Evolutionary conservation across 2,797 vertebrate genomes (phyloP), one percentile per base, ranked within the genome.

Genomic region (Siniperca undulata): DNA sequence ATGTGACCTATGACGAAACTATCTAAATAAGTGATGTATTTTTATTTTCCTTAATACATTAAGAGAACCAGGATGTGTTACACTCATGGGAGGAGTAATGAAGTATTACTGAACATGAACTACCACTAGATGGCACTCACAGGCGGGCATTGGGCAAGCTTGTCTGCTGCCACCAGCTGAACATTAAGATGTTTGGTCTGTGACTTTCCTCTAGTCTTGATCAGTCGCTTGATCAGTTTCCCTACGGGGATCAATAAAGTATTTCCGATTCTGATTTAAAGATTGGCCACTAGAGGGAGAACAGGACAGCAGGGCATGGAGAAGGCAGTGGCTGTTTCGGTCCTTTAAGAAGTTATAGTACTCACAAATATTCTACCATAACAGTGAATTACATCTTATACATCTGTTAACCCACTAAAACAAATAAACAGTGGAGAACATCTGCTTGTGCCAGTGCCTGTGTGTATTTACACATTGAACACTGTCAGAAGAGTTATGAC

Each of bases 111-210:
- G 19, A 67, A 53, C 30, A 27, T 2, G 1, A 58, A 68, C 7
- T 12, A 27, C 3, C 27, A 86, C 72, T 84, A 88, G 87, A 89
- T 82, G 84, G 72, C 70, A 74, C 91, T 98, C 95, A 99, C 98
- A 0, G 97, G 96, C 34, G 97, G 97, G 91, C 98, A 99, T 78
- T 99, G 98, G 82, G 97, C 97, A 74, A 99, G 95, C 93, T 99
- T 99, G 94, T 99, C 98, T 90, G 98, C 97, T 69, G 98, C 98
- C 86, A 99, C 98, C 95, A 99, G 96, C 95, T 99, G 98, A 90
- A 99, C 98, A 62, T 98, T 99, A 77, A 99, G 97, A 94, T 99
- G 98, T 93, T 99, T 99, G 83, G 98, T 98, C 93, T 99, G 98
- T 91, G 98, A 99, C 93, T 99, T 99, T 84, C 98, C 98, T 94